Base-by-base conservation (phyloP, 2,797 vertebrate genomes). In the Momotus momota region DNA sequence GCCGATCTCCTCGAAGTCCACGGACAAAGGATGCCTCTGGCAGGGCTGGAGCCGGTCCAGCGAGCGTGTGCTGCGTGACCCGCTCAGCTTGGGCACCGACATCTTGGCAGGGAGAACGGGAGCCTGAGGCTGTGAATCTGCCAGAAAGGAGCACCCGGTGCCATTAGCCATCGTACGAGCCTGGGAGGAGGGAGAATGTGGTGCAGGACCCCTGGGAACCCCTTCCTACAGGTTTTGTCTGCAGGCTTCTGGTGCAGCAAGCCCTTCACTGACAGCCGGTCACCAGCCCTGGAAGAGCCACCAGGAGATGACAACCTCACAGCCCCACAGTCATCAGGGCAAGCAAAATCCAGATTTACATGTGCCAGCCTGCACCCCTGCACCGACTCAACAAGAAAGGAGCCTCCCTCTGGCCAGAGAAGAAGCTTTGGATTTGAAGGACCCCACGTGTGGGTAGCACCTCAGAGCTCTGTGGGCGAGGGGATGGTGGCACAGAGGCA, bases 1-100 rank as follows among this genome's bases (percentile, higher is more conserved):
- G 66, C 99, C 98, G 1, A 99, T 99, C 92, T 99, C 98, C 84
- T 98, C 98, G 0, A 99, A 99, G 97, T 99, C 99, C 35, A 99
- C 98, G 0, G 98, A 99, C 43, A 99, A 97, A 3, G 98, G 98
- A 6, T 97, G 97, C 20, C 97, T 97, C 93, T 98, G 98, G 96
- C 99, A 99, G 97, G 97, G 99, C 98, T 46, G 98, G 55, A 72
- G 70, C 71, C 15, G 95, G 82, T 41, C 75, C 85, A 98, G 81
- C 0, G 99, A 99, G 86, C 99, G 99, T 0, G 96, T 58, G 3
- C 60, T 97, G 64, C 99, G 98, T 1, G 88, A 92, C 29, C 97
- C 13, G 26, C 69, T 2, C 92, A 13, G 93, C 74, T 60, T 93
- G 73, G 95, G 61, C 81, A 40, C 48, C 6, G 87, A 3, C 31